These are phyloP conservation scores for Characodon lateralis DNA, from an alignment of 2,797 vertebrate species.

Conservation along the genomic window DNA sequence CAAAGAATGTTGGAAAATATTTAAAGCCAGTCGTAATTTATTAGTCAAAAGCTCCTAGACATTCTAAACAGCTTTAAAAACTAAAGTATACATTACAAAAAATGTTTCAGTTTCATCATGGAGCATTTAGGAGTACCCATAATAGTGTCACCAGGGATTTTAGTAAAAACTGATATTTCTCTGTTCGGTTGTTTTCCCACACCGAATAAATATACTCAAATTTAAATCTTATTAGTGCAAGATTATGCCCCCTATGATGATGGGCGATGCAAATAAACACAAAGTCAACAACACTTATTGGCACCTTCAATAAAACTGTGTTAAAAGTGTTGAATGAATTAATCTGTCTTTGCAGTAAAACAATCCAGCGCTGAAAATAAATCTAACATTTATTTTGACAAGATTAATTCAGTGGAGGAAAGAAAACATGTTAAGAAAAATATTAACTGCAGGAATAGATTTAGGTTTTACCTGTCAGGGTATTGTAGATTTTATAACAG, in stretches of 20 bases:
- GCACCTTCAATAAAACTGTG: not conserved
- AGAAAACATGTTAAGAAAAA: not conserved
- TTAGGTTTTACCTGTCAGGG: not conserved
- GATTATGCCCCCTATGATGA: not conserved
- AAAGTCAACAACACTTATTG: not conserved
- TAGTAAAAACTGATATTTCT: not conserved
- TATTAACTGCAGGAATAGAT: no score
- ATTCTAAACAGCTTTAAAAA: not conserved
- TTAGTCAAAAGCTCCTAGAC: not conserved
- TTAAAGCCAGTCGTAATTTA: not conserved
- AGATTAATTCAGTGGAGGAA: not conserved
- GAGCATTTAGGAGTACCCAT: not conserved
- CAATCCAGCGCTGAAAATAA: not conserved
- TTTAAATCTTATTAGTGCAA: not conserved
- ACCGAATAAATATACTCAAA: not conserved
- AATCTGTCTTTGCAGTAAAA: not conserved
- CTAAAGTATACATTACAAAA: not conserved
- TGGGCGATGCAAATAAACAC: not conserved
- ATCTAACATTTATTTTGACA: not conserved
- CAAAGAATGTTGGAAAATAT: not conserved
- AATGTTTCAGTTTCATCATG: not conserved
- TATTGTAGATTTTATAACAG: not conserved
- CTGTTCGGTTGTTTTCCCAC: not conserved
- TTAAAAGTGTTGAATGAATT: not conserved
- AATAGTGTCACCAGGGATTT: not conserved